A percentile compares a stretch with the other conserved stretches of the same genome.
phyloP scores from a whole-genome alignment of 2,797 vertebrate genomes.

The Peromyscus eremicus region DNA sequence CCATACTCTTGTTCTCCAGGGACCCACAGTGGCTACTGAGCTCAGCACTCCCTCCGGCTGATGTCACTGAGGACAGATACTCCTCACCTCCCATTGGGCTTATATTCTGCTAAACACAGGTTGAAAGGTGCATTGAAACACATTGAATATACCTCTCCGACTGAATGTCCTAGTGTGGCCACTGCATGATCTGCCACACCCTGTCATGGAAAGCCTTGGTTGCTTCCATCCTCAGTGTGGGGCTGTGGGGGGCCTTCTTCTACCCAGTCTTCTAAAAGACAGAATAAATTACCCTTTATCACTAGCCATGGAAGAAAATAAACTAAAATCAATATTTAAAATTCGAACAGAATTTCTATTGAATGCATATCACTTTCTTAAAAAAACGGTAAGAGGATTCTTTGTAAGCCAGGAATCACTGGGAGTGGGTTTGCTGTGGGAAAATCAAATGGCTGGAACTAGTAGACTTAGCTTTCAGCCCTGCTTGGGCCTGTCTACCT shows the following conservation, averaged over 20 bases:
- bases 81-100: background rate
- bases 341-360: background rate
- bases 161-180: too few species aligned
- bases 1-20: rapidly evolving
- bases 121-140: background rate
- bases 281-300: background rate
- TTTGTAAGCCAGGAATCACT: background rate
- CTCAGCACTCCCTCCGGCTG: background rate
- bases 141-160: background rate
- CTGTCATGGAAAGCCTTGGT: background rate
- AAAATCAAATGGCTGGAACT: background rate
- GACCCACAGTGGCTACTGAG: background rate
- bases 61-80: background rate
- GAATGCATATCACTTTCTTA: background rate
- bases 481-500: background rate
- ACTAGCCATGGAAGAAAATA: background rate
- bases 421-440: background rate
- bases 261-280: background rate
- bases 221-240: background rate
- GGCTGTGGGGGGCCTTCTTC: background rate
- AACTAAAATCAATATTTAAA: background rate
- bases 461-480: background rate
- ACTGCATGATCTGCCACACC: background rate
- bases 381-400: background rate
- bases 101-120: background rate